Base-by-base conservation (phyloP, 1,140 invertebrate genomes). In the Camponotus vicinus region DNA sequence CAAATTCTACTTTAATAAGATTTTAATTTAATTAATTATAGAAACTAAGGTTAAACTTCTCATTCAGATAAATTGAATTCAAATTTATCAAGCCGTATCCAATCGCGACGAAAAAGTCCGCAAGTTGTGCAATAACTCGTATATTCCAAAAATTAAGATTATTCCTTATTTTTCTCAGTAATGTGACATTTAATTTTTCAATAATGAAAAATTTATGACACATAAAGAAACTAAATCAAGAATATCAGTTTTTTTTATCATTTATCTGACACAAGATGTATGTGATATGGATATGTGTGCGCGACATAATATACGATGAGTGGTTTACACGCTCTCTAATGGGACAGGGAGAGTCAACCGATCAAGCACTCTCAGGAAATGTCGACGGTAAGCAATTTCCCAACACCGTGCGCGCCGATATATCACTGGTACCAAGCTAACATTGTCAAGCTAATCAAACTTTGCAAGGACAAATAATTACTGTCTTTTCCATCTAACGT, bases 271-370 rank as follows among this genome's bases (percentile, higher is more conserved):
- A 55, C 63, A 21, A 75, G 32, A 76, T 57, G 18, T 27, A 49
- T 32, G n/a, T 37, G 42, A 45, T 57, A 80, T 32, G 6, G 7
- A 27, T 49, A 61, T 42, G 59, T 45, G 37, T 61, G 57, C 40
- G 40, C 21, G 49, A 79, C 34, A 70, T 88, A 82, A 88, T 80
- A 80, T 85, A 89, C 49, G 67, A 40, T 75, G 73, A 52, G 64
- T 86, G 76, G 87, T 89, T 88, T 79, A 64, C 82, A 76, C 69
- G 63, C 82, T 61, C 86, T 79, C 57, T 86, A 77, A 86, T 76
- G 61, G 79, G 52, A 76, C 63, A 59, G 49, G 15, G 63, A 64
- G 49, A 86, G 59, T 49, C 87, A 37, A 49, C n/a, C 87, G 69
- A 88, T 86, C 71, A 64, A 55, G 70, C 57, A 52, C 55, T 69